Percentiles rank a stretch among this genome's conserved stretches.
Evolutionary conservation across 2,797 vertebrate species (phyloP).

Genomic region (Aeoliscus strigatus): DNA sequence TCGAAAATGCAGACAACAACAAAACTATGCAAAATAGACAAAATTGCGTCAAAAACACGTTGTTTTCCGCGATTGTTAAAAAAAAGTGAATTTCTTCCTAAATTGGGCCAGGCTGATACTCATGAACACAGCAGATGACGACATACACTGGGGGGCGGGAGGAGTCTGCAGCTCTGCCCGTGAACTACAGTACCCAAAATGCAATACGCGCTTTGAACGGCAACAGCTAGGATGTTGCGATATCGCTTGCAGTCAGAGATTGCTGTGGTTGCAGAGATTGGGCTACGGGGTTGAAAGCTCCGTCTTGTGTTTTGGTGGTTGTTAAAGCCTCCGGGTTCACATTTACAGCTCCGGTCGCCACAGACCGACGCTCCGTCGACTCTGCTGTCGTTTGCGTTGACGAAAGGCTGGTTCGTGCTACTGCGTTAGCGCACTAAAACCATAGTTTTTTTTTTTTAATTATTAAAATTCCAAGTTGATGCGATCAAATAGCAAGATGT

Average conservation of each 20-base stretch:
- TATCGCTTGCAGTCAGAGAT: conserved; percentile 62
- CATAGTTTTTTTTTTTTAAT: no score
- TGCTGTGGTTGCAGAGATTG: conserved; percentile 65
- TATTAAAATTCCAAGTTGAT: conserved; percentile 37
- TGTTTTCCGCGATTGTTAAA: no score
- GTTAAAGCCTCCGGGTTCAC: conserved; percentile 19
- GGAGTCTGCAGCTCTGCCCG: conserved; percentile 15
- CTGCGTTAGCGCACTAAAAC: conserved; percentile 47
- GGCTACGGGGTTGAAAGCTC: conserved; percentile 39
- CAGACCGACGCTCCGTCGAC: conserved; percentile 13
- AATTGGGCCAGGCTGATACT: no score
- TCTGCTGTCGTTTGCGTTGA: conserved; percentile 31
- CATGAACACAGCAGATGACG: conserved; percentile 26
- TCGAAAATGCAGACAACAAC: no score
- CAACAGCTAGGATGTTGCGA: conserved; percentile 71
- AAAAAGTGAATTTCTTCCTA: no score
- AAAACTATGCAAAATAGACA: no score
- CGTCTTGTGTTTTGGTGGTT: conserved; percentile 30
- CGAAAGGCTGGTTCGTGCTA: conserved; percentile 37
- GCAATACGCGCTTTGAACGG: conserved; percentile 45
- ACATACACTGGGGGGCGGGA: conserved; percentile 3
- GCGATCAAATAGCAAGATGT: conserved; percentile 40
- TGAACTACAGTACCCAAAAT: conserved; percentile 61
- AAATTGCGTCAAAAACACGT: no score
- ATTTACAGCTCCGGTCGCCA: neutral